Evolutionary conservation across 2,888 invertebrate genomes (phyloP).

Genomic region (Scaptomyza cyrtandrae): DNA sequence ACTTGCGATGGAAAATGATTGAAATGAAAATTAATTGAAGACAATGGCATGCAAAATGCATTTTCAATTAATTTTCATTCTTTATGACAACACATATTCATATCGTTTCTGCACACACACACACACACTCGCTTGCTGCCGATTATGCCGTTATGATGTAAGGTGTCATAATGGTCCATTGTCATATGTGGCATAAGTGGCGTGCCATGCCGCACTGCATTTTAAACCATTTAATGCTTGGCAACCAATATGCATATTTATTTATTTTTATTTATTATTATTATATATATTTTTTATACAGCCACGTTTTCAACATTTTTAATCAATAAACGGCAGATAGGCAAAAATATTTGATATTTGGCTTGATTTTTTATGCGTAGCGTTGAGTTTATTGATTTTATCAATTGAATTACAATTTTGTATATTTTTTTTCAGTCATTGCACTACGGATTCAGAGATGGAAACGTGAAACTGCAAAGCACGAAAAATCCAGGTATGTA

Average conservation of each 20-base stretch:
- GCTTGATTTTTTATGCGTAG: constrained; percentile 25
- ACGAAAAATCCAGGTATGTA: neutral
- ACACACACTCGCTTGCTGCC: constrained; percentile 2
- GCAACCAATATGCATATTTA: constrained; percentile 23
- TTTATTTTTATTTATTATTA: constrained; percentile 3
- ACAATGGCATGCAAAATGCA: constrained; percentile 74
- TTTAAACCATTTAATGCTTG: constrained; percentile 65
- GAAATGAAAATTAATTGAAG: constrained; percentile 78
- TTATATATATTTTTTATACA: constrained; percentile 4
- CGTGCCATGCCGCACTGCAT: constrained; percentile 24
- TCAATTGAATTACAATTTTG: constrained; percentile 42
- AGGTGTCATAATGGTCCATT: constrained; percentile 76
- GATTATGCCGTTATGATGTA: constrained; percentile 71
- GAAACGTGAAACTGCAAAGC: constrained; percentile 3
- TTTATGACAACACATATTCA: constrained; percentile 49
- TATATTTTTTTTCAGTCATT: constrained; percentile 3
- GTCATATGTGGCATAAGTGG: constrained; percentile 50
- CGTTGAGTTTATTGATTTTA: constrained; percentile 43
- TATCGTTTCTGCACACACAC: constrained; percentile 20
- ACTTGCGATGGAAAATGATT: constrained; percentile 49
- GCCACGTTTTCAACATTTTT: constrained; percentile 46
- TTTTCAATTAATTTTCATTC: constrained; percentile 76
- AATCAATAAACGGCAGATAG: constrained; percentile 40
- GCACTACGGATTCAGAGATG: constrained; percentile 13
- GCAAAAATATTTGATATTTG: constrained; percentile 47